Evolutionary conservation across 2,797 vertebrate species (phyloP).

Genomic region (Sciurus carolinensis): DNA sequence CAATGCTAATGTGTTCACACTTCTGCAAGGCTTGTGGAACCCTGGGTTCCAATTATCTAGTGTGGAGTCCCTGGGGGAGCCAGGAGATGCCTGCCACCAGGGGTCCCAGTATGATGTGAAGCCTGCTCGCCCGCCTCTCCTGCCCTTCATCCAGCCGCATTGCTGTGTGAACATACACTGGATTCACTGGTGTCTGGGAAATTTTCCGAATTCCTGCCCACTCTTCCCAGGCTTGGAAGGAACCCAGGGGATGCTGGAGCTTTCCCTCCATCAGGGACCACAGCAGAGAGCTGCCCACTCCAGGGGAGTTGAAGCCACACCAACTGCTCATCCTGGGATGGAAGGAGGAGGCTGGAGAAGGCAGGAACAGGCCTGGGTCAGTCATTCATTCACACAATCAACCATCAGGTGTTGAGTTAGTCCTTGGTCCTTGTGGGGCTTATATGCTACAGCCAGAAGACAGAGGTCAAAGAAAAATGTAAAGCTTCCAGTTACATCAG

Average conservation of each 20-base stretch:
- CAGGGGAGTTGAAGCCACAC: background rate
- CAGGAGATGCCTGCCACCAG: no score
- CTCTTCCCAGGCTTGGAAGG: background rate
- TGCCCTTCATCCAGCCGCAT: background rate
- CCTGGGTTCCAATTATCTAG: background rate
- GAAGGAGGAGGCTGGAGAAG: background rate
- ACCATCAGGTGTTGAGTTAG: background rate
- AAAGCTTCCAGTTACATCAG: background rate
- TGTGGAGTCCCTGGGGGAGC: background rate
- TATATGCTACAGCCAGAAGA: background rate
- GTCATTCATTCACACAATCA: background rate
- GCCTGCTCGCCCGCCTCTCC: background rate
- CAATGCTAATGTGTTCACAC: rapidly evolving
- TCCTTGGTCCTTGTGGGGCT: background rate
- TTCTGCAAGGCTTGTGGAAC: background rate
- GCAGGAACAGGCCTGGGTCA: background rate
- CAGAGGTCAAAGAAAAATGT: background rate
- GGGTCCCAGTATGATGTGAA: no score
- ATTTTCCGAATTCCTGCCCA: background rate
- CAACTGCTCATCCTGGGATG: background rate
- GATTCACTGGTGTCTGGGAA: rapidly evolving
- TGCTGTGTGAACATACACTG: background rate
- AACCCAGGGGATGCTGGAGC: background rate
- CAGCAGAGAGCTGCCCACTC: background rate
- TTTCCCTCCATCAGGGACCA: no score